Evolutionary conservation across 2,888 invertebrate species (phyloP), one percentile per base, ranked within the genome.

Genomic region (Eupithecia insigniata): DNA sequence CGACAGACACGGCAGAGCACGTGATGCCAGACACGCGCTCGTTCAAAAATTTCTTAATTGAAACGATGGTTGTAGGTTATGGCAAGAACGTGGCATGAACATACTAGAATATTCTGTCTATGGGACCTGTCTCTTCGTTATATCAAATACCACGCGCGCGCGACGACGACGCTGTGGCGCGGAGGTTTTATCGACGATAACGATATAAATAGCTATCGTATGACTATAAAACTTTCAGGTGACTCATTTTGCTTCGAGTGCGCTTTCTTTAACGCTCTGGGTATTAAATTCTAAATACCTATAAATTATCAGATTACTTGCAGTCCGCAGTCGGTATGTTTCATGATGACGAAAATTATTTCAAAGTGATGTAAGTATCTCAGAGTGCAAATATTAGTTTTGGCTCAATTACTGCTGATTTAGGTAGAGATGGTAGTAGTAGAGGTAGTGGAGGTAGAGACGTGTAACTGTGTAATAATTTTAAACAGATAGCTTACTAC

Each of bases 11-110:
- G 32, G 65, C 66, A 72, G 87, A 84, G 88, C 86, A 90, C 93
- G 93, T 92, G 93, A 89, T 82, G 71, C 66, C 62, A 67, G 68
- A 78, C 93, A 92, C 89, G 92, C 83, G 79, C 75, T 70, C 81
- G 79, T 82, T 80, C 77, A 79, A n/a, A n/a, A n/a, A n/a, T n/a
- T n/a, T n/a, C n/a, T n/a, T 61, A 55, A 36, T 65, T 46, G 62
- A 69, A 60, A 30, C 65, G 30, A 73, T 70, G 68, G 68, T 51
- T 76, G 75, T 67, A 73, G 74, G 75, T 77, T 76, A 73, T 65
- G 75, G 67, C 18, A 67, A 61, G 34, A 30, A 34, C 60, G 26
- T 58, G 26, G 16, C 14, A n/a, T 22, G 46, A 61, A 70, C 30
- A 14, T 70, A 34, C 73, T 78, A 46, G 76, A 79, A 76, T 66